These are phyloP conservation scores for Tenthredo scrophulariae DNA, from an alignment of 2,888 invertebrate species.

Conservation along the genomic window DNA sequence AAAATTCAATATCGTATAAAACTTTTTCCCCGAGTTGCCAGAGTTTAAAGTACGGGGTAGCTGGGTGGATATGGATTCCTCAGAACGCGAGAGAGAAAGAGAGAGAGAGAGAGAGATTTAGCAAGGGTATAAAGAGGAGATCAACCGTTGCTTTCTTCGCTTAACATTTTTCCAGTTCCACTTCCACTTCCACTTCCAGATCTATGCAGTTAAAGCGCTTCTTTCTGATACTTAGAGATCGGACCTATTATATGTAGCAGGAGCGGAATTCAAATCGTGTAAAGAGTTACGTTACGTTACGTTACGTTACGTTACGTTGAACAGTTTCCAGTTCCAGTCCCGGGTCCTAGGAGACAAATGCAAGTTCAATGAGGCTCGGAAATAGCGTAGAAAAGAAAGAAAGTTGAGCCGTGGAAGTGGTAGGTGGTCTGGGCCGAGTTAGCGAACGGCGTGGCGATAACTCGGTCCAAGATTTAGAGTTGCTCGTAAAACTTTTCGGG, in stretches of 20 bases:
- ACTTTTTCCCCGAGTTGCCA: constrained; percentile 11
- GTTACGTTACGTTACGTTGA: not conserved
- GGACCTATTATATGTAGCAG: not conserved
- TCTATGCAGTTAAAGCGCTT: not conserved
- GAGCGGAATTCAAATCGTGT: not conserved
- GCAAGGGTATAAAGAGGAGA: constrained; percentile 28
- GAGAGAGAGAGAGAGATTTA: not conserved
- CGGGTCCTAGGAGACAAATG: constrained; percentile 41
- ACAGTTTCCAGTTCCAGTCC: not conserved
- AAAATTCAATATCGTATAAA: constrained; percentile 68
- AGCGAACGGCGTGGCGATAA: constrained; percentile 10
- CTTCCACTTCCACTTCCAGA: not conserved
- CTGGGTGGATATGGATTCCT: not conserved
- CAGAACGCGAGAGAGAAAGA: not conserved
- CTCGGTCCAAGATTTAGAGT: constrained; percentile 61
- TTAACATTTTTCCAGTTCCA: not conserved
- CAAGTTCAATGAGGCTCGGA: constrained; percentile 47
- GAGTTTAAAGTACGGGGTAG: constrained; percentile 6
- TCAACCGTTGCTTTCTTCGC: constrained; percentile 19
- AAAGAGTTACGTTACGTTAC: not conserved
- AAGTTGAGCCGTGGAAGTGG: constrained; percentile 39
- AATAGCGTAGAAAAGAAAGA: constrained; percentile 39
- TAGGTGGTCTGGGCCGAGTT: not conserved
- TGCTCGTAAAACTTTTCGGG: constrained; percentile 59
- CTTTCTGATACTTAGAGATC: not conserved